A percentile compares a stretch with the other conserved stretches of the same genome.
These are phyloP conservation scores for Temnothorax longispinosus DNA, from an alignment of 1,140 invertebrate genomes.

Conservation along the genomic window DNA sequence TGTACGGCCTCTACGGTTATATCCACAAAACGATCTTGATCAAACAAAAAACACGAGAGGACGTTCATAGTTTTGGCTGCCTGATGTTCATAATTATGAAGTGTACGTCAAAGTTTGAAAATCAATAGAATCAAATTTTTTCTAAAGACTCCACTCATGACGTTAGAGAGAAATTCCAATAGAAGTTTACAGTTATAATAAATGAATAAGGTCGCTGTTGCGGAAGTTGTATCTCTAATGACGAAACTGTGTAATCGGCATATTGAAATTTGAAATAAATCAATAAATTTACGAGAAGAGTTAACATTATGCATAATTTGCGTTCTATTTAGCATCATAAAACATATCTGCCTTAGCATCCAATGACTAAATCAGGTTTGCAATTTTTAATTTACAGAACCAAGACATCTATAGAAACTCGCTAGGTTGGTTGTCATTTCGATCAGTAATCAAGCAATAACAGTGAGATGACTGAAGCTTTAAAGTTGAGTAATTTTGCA, in stretches of 20 bases:
- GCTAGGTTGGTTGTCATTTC: not conserved
- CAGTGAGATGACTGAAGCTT: not conserved
- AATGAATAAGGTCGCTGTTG: not conserved
- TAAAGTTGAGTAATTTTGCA: not conserved
- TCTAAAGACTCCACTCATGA: not conserved
- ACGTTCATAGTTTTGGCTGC: not conserved
- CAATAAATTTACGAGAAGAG: conserved; percentile 10
- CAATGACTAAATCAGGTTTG: not conserved
- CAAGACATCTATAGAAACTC: not conserved
- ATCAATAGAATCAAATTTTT: not conserved
- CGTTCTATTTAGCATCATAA: not conserved
- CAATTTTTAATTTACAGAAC: not conserved
- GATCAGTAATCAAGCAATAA: not conserved
- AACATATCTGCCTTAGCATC: not conserved
- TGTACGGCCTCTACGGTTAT: too few species aligned
- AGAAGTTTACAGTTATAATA: conserved; percentile 7
- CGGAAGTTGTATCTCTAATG: not conserved
- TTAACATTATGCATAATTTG: not conserved
- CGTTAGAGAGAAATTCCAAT: not conserved
- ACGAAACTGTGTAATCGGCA: not conserved
- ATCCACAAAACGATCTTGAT: not conserved
- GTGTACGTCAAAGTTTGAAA: not conserved
- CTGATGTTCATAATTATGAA: not conserved
- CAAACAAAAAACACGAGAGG: not conserved
- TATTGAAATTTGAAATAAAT: conserved; percentile 10